Base-by-base conservation (phyloP, 2,113 vertebrate species). In the Trematocara macrostoma region DNA sequence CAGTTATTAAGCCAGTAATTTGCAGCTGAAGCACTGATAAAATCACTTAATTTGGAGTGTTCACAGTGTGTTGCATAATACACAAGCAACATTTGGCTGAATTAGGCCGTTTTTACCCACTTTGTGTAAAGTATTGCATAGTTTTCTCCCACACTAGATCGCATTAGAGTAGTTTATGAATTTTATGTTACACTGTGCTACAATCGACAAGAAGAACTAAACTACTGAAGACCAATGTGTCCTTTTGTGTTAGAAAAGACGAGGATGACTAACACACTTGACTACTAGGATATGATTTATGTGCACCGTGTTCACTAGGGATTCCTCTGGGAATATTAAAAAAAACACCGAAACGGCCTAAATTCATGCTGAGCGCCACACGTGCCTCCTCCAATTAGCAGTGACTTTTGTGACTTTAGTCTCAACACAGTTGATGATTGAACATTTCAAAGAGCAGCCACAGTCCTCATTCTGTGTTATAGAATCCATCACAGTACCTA, bases 1-100 rank as follows among this genome's bases (percentile, higher is more conserved):
- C 53, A 11, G 59, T 88, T 87, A 93, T 91, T 85, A 82, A 90
- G 76, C 64, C 86, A n/a, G 82, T 85, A 79, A 88, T 91, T 87
- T 92, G 78, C 84, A 84, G 85, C 64, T 74, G 74, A 87, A 82
- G 57, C 76, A 56, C 57, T 83, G 84, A 88, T 88, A 84, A 87
- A 86, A 89, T 85, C 80, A 55, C 64, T 79, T 82, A 18, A 87
- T 90, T 89, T 85, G 45, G 26, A 80, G 84, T 85, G 84, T 87
- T 83, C 49, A 29, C 69, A 64, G 53, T n/a, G 52, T 81, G 81
- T 71, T 78, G 26, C 51, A 85, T 80, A 86, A 84, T 23, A 67
- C 20, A 53, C 83, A 35, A 78, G 38, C 49, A 15, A 61, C 55
- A 86, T 42, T 87, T 67, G 51, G 40, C 83, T 83, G 51, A 80